Percentiles rank a stretch among this genome's conserved stretches.
Evolutionary conservation across 2,113 vertebrate genomes (phyloP).

Genomic region (Dendropsophus ebraccatus): DNA sequence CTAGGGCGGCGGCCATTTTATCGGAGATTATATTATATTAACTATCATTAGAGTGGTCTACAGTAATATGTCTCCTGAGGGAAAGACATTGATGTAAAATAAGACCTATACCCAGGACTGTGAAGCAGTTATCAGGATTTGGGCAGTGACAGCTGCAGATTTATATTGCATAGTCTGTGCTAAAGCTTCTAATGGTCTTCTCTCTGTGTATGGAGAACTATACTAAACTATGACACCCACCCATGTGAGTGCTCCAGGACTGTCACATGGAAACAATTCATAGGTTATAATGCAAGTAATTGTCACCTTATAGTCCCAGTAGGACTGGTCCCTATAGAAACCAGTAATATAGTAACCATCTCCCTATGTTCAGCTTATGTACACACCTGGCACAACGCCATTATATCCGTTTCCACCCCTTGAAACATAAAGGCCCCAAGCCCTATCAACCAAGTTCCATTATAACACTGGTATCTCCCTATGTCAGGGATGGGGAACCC

Average conservation of each 20-base stretch:
- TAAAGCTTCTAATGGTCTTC: not conserved
- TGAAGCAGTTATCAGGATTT: not conserved
- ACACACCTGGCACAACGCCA: too few species aligned
- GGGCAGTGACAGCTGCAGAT: not conserved
- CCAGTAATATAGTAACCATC: not conserved
- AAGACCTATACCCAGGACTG: not conserved
- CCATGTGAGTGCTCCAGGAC: not conserved
- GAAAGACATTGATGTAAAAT: not conserved
- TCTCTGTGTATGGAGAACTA: not conserved
- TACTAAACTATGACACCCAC: not conserved
- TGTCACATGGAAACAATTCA: not conserved
- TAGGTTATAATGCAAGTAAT: not conserved
- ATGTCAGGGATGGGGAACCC: too few species aligned
- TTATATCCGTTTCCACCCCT: too few species aligned
- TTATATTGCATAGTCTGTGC: not conserved
- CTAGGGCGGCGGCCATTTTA: not conserved
- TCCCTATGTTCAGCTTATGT: not conserved
- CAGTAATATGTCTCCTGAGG: not conserved
- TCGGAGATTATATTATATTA: not conserved
- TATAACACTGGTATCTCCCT: too few species aligned
- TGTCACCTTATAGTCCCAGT: not conserved
- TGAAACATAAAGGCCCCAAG: too few species aligned
- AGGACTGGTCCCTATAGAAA: not conserved
- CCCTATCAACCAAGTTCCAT: too few species aligned
- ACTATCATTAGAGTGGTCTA: not conserved